Conservation (phyloP, 2,888 invertebrate species). For the Nomada hirtipes region DNA sequence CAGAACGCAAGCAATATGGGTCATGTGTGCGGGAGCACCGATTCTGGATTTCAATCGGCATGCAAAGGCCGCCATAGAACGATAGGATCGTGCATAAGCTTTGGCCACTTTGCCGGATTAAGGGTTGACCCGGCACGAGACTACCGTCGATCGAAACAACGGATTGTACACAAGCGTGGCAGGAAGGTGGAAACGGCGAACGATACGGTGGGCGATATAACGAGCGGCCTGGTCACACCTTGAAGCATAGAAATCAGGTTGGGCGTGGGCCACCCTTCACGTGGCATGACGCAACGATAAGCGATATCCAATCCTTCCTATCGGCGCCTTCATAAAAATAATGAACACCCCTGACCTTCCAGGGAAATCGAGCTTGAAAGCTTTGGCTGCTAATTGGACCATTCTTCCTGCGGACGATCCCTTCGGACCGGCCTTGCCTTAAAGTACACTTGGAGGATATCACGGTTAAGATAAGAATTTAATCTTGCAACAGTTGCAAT, state of each 20-base stretch:
- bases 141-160: conserved; percentile 64
- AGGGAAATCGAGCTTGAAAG: conserved; percentile 26
- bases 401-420: not conserved
- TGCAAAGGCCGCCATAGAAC: conserved; percentile 35
- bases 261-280: conserved; percentile 66
- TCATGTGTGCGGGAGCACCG: conserved; percentile 15
- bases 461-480: not conserved
- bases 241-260: conserved; percentile 71
- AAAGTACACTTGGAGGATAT: too few species aligned
- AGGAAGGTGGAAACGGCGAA: conserved; percentile 31
- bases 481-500: not conserved
- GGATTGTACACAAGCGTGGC: conserved; percentile 54
- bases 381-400: conserved; percentile 42
- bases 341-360: conserved; percentile 28
- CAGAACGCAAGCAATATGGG: conserved; percentile 6
- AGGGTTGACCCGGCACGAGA: conserved; percentile 61
- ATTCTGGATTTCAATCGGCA: conserved; percentile 50
- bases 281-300: conserved; percentile 49
- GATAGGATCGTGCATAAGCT: conserved; percentile 57
- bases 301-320: conserved; percentile 46
- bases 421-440: not conserved
- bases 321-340: conserved; percentile 49
- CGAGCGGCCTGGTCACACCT: conserved; percentile 72
- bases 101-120: conserved; percentile 68
- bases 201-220: conserved; percentile 46